phyloP scores from a whole-genome alignment of 2,888 invertebrate genomes.

The Smittia sp. region DNA sequence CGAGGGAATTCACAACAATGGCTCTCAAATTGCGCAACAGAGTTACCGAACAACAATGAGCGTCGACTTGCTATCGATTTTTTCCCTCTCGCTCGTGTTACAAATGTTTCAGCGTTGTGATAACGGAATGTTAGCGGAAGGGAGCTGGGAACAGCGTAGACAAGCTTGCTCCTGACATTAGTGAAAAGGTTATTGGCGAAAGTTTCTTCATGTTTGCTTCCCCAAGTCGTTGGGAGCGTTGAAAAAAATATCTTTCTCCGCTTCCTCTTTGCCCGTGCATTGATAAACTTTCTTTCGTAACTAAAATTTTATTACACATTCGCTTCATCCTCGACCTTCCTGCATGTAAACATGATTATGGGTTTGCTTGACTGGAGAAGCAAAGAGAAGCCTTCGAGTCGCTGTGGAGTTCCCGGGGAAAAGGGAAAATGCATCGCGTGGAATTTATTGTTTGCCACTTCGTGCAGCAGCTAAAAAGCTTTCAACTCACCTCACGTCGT shows the following conservation, averaged over 20 bases:
- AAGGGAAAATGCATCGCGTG: background rate
- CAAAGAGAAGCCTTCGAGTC: background rate
- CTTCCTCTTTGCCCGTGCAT: too few relatives aligned
- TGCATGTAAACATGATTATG: too few relatives aligned
- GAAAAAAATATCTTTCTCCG: too few relatives aligned
- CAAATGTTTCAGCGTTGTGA: background rate
- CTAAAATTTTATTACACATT: too few relatives aligned
- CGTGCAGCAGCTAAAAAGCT: background rate
- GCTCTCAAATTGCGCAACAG: background rate
- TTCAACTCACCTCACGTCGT: conserved; percentile 25
- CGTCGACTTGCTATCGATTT: background rate
- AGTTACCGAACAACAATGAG: background rate
- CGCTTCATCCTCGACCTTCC: too few relatives aligned
- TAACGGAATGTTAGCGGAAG: background rate
- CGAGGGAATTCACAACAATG: background rate
- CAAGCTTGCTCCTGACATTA: background rate
- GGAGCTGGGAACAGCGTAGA: background rate
- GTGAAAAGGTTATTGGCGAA: background rate
- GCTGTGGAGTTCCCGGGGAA: background rate
- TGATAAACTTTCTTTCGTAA: too few relatives aligned
- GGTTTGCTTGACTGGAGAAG: background rate
- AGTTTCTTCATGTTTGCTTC: too few relatives aligned
- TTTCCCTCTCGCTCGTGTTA: background rate
- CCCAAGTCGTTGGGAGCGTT: too few relatives aligned
- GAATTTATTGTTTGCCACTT: background rate